Base-by-base conservation (phyloP, 2,797 vertebrate genomes). In the Merluccius polli region DNA sequence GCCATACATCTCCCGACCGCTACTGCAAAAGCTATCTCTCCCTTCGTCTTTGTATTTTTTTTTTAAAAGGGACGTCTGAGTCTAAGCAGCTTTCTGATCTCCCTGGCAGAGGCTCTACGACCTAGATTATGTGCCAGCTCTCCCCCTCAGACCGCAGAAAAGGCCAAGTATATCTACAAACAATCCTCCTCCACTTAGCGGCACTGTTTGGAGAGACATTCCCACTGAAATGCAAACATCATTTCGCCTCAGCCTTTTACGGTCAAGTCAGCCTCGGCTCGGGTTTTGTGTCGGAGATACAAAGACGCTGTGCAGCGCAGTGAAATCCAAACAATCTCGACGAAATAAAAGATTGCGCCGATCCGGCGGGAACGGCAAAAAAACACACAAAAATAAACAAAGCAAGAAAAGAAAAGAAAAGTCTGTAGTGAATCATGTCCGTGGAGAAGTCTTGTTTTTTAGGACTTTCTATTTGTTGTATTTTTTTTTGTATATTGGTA, bases 141-240 rank as follows among this genome's bases (percentile, higher is more conserved):
- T 85, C 84, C 84, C 79, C 84, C 78, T 86, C 78, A 71, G 82
- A 90, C 85, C 85, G 70, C 84, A 84, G 86, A 86, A 83, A 85
- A 41, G 13, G 76, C 85, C 87, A 86, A 90, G 81, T 82, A 84
- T 85, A 89, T 89, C 86, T 87, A 85, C 84, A 89, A 89, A 87
- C 86, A 88, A 79, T 76, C 79, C 86, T 79, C 77, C 84, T 85
- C 79, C 79, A 79, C 81, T 86, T 83, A 85, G 88, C 87, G 73
- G 83, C 77, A 81, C 73, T 88, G 88, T 89, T 89, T 89, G 75
- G 82, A 88, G 81, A 87, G 75, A 76, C n/a, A 78, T 80, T 86
- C 77, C 86, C 86, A 78, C 87, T 89, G 85, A 91, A 88, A 90
- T 85, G 85, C 87, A 91, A 90, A 91, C 89, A 90, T 31, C 70